Conservation (phyloP, 2,113 vertebrate species). For the Pygoscelis antarcticus region DNA sequence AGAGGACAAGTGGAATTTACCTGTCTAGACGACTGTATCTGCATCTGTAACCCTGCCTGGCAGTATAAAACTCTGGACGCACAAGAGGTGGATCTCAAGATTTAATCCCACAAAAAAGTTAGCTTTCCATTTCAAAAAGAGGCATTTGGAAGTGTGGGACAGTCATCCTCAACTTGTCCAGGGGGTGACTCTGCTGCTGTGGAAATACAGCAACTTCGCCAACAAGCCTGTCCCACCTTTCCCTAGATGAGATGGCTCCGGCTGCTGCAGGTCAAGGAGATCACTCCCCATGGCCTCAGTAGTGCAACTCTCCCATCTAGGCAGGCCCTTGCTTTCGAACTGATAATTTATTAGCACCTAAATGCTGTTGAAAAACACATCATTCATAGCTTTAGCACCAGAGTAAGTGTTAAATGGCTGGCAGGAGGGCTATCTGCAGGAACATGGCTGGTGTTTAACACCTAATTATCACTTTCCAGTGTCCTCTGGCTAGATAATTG, state of each 20-base stretch:
- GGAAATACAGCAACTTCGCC: not conserved
- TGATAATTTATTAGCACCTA: constrained; percentile 19
- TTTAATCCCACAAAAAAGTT: not conserved
- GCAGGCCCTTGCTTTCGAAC: not conserved
- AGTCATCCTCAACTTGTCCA: not conserved
- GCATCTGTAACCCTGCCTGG: not conserved
- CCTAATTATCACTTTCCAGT: constrained; percentile 41
- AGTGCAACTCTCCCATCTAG: not conserved
- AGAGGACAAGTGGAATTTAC: not conserved
- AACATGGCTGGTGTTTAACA: not conserved
- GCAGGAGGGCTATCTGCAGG: constrained; percentile 25
- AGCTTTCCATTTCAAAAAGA: not conserved
- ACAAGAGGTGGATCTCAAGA: not conserved
- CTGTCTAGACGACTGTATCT: not conserved
- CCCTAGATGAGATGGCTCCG: not conserved
- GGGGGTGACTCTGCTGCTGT: not conserved
- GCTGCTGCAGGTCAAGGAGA: not conserved
- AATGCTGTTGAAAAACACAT: constrained; percentile 31
- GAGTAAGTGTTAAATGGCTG: not conserved
- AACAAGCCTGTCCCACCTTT: not conserved
- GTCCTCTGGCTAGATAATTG: constrained; percentile 20
- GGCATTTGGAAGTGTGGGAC: not conserved
- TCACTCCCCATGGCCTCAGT: not conserved
- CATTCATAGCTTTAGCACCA: constrained; percentile 8
- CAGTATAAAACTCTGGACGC: not conserved